A percentile compares a stretch with the other conserved stretches of the same genome.
phyloP scores from a whole-genome alignment of 2,797 vertebrate genomes.

The Capromys pilorides region DNA sequence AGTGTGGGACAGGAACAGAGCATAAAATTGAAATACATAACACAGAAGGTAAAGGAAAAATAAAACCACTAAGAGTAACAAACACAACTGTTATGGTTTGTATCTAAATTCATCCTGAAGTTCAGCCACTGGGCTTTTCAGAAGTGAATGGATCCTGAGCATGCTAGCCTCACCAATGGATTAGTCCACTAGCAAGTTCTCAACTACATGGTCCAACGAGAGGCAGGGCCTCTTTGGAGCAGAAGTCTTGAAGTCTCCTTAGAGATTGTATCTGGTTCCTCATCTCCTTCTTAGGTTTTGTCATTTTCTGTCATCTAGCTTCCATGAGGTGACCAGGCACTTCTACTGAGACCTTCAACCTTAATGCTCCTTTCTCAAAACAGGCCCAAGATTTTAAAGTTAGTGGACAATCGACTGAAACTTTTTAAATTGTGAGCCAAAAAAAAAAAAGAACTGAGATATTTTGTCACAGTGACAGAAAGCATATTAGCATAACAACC shows the following conservation, averaged over 20 bases:
- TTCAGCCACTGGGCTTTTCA: not conserved
- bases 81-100: not conserved
- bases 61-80: not conserved
- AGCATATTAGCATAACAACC: not conserved
- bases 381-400: not conserved
- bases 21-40: not conserved
- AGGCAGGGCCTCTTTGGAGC: not conserved
- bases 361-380: not conserved
- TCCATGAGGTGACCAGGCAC: not conserved
- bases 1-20: not conserved
- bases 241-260: not conserved
- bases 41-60: not conserved
- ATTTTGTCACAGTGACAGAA: not conserved
- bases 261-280: not conserved
- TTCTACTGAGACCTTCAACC: not conserved
- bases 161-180: not conserved
- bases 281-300: not conserved
- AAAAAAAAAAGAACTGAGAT: not conserved
- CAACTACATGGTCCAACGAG: not conserved
- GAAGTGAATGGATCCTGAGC: not conserved
- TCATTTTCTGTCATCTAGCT: not conserved
- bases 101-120: not conserved
- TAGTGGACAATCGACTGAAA: not conserved
- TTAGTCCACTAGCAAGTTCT: not conserved
- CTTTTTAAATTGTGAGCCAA: not conserved